Conservation (phyloP, 2,113 vertebrate genomes). For the Lucifuga dentata region DNA sequence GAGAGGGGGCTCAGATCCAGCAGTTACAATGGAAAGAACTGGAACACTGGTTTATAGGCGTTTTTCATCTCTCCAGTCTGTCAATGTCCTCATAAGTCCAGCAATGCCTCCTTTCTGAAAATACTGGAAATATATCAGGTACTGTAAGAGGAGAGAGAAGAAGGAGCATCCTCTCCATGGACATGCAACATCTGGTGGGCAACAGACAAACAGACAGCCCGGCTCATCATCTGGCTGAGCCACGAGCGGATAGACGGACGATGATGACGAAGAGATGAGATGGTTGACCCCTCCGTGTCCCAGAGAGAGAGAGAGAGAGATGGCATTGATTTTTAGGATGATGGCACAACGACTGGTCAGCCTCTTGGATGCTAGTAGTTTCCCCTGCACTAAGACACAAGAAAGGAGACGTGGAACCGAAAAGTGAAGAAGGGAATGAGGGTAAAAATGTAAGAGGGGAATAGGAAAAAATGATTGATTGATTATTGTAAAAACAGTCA, state of each 20-base stretch:
- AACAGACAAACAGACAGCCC: conserved; percentile 78
- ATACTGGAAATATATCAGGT: conserved; percentile 75
- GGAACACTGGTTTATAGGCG: conserved; percentile 82
- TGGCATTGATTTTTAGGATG: conserved; percentile 88
- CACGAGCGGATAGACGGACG: conserved; percentile 83
- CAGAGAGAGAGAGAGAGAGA: conserved; percentile 79
- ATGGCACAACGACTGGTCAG: conserved; percentile 92
- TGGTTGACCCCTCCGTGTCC: conserved; percentile 83
- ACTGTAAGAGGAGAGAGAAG: conserved; percentile 70
- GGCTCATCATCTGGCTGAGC: conserved; percentile 82
- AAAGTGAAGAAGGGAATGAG: not conserved
- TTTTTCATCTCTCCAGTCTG: conserved; percentile 70
- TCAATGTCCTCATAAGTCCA: conserved; percentile 82
- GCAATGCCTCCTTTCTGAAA: conserved; percentile 82
- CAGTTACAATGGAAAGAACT: conserved; percentile 83
- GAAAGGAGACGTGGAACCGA: not conserved
- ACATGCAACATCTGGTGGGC: conserved; percentile 93
- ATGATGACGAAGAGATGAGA: conserved; percentile 86
- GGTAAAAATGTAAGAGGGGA: not conserved
- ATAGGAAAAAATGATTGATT: not conserved
- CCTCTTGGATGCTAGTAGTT: conserved; percentile 89
- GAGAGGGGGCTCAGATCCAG: conserved; percentile 77
- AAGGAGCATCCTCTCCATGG: conserved; percentile 85
- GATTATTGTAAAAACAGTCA: not conserved
- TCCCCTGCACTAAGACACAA: conserved; percentile 80